phyloP scores from a whole-genome alignment of 2,113 vertebrate species.

The Dasypus novemcinctus region DNA sequence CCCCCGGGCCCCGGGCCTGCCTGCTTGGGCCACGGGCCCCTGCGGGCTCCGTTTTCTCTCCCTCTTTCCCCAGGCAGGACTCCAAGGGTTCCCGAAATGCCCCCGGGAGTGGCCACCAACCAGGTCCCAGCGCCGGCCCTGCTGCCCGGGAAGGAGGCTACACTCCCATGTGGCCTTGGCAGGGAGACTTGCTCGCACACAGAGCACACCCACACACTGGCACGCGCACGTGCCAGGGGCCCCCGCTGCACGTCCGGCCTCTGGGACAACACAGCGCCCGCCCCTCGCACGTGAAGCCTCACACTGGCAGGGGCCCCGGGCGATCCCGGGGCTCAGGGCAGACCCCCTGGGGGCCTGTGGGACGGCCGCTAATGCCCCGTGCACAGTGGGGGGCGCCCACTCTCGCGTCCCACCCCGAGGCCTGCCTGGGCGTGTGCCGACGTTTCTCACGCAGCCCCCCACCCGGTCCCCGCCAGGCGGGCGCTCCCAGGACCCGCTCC shows the following conservation, averaged over 20 bases:
- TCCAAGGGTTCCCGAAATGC: background rate
- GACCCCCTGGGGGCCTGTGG: background rate
- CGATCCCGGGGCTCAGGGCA: background rate
- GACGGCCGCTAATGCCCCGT: rapidly evolving
- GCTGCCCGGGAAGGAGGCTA: too few species aligned
- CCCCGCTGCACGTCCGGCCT: too few species aligned
- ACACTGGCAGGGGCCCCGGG: too few species aligned
- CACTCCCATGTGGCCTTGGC: too few species aligned
- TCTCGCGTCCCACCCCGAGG: background rate
- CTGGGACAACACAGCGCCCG: too few species aligned
- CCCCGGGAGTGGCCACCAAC: background rate
- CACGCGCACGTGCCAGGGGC: too few species aligned
- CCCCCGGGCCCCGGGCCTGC: too few species aligned
- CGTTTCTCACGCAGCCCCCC: background rate
- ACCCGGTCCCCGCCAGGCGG: background rate
- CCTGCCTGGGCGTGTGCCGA: rapidly evolving
- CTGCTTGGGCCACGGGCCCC: background rate
- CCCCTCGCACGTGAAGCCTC: too few species aligned
- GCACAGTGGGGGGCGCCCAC: rapidly evolving
- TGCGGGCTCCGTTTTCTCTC: background rate
- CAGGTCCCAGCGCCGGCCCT: background rate
- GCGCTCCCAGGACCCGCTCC: background rate
- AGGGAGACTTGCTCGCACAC: too few species aligned
- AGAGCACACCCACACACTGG: too few species aligned
- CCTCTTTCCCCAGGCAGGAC: background rate